Conservation (phyloP, 2,888 invertebrate genomes). For the Standfussiana lucernea region DNA sequence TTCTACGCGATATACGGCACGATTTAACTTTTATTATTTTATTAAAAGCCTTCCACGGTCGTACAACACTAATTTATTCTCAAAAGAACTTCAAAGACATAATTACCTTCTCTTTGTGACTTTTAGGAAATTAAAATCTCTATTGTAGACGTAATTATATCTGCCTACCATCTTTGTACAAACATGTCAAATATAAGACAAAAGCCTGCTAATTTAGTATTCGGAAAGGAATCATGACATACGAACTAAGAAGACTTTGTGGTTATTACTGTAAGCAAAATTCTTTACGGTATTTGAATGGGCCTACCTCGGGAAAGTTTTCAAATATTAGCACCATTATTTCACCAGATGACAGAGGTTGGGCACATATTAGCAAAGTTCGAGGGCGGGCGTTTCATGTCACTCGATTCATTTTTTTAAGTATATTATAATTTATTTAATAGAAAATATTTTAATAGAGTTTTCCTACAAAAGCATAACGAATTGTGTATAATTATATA, state of each 20-base stretch:
- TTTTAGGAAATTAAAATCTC: conserved; percentile 51
- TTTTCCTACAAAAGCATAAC: conserved; percentile 8
- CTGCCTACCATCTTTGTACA: conserved; percentile 33
- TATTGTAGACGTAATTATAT: conserved; percentile 45
- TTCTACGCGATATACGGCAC: conserved; percentile 19
- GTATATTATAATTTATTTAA: conserved; percentile 66
- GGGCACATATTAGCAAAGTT: conserved; percentile 91
- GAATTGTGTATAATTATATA: background rate
- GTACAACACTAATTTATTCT: conserved; percentile 42
- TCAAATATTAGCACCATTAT: conserved; percentile 90
- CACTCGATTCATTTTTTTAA: conserved; percentile 84
- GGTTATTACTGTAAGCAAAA: conserved; percentile 84
- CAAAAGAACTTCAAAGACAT: conserved; percentile 54
- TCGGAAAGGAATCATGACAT: conserved; percentile 74
- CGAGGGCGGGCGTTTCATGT: conserved; percentile 80
- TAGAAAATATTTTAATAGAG: conserved; percentile 38
- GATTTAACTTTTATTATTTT: conserved; percentile 36
- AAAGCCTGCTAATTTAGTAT: conserved; percentile 60
- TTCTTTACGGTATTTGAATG: conserved; percentile 86
- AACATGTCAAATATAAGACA: conserved; percentile 40
- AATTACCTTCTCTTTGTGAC: conserved; percentile 54
- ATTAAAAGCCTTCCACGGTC: conserved; percentile 37
- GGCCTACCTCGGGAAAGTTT: conserved; percentile 86
- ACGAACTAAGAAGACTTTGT: conserved; percentile 78
- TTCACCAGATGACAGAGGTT: conserved; percentile 89